These are phyloP conservation scores for Hydrotaea cyrtoneurina DNA, from an alignment of 2,888 invertebrate genomes.

Conservation along the genomic window DNA sequence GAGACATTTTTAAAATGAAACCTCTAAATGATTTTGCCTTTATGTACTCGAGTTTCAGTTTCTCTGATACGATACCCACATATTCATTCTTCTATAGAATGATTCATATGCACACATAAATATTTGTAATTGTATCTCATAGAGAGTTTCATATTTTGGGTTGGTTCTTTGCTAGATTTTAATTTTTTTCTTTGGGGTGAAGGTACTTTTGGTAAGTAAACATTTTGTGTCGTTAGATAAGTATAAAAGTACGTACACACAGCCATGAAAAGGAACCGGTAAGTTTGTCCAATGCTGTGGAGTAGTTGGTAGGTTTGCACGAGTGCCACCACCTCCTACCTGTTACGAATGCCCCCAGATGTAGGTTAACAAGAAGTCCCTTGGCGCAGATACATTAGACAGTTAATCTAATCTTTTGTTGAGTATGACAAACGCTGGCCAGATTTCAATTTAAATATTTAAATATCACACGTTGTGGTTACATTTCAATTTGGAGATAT, in stretches of 20 bases:
- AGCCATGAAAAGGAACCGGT: not conserved
- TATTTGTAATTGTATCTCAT: conserved; percentile 34
- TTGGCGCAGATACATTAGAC: not conserved
- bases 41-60: too few species aligned
- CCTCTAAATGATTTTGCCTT: too few species aligned
- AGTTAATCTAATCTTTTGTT: conserved; percentile 5
- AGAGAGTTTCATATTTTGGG: conserved; percentile 17
- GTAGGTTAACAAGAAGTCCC: conserved; percentile 21
- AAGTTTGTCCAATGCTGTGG: not conserved
- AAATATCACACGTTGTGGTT: conserved; percentile 11
- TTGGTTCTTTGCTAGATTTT: not conserved
- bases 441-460: conserved; percentile 34
- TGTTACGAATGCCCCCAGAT: not conserved
- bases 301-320: not conserved
- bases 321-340: not conserved
- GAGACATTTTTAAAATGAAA: too few species aligned
- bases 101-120: not conserved
- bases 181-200: not conserved
- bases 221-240: conserved; percentile 10
- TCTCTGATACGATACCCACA: too few species aligned
- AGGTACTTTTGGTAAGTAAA: not conserved
- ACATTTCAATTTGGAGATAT: not conserved
- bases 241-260: not conserved
- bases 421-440: not conserved
- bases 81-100: not conserved